Evolutionary conservation across 2,113 vertebrate species (phyloP), one percentile per base, ranked within the genome.

Genomic region (Ophthalmolycus amberensis): DNA sequence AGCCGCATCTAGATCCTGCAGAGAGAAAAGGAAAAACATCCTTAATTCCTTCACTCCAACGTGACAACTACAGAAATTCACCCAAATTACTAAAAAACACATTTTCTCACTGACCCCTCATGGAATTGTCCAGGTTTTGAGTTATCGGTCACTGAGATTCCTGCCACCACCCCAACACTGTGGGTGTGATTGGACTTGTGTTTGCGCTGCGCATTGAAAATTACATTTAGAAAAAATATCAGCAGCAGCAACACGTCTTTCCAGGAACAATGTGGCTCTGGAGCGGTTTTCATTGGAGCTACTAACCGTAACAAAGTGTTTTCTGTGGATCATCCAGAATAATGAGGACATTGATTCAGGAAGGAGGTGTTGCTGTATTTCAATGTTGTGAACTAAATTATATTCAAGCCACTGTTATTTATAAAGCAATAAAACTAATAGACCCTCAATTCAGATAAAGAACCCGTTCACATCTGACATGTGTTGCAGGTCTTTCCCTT

Each of bases 1-100:
- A 0, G 98, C 98, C 82, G 91, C 93, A 85, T 98, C 96, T 69
- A 99, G 88, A 93, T 99, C 98, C 98, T 99, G 89, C 0, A 64
- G 65, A 71, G 32, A 79, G 65, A 71, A 29, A 78, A 68, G 18
- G 69, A 18, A 75, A 76, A 25, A 25, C 9, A 46, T 16, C 0
- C 1, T 37, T 44, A 59, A 70, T 6, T 34, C 8, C 11, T 65
- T 42, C 3, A 3, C 25, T 32, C 5, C 38, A n/a, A 25, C 3
- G 8, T 34, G 18, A 32, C 10, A 16, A 37, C 40, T 27, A 9
- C 20, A 48, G 15, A 46, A 46, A 48, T 46, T 46, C 3, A 15
- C 14, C 14, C 34, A 34, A 34, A 9, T 40, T 9, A 9, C 38
- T 9, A 40, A 40, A 40, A 40, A 9, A 40, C 38, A 9, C 2